These are phyloP conservation scores for Drosophila nigricruria DNA, from an alignment of 2,888 invertebrate species.

Conservation along the genomic window DNA sequence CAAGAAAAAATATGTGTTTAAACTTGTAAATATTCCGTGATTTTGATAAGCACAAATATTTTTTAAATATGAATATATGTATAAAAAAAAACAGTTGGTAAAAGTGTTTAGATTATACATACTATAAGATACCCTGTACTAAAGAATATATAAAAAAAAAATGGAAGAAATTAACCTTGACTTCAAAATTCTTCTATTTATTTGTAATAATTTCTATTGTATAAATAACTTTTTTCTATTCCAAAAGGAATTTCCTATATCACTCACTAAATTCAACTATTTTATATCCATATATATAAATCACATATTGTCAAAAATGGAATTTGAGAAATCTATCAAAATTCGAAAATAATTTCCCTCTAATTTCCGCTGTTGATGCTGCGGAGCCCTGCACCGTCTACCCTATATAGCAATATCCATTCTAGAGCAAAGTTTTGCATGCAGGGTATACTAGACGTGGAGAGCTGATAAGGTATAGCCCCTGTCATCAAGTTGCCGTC, in stretches of 20 bases:
- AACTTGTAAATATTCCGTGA: conserved; percentile 5
- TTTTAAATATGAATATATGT: background rate
- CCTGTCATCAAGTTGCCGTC: background rate
- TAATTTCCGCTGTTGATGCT: background rate
- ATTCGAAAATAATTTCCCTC: background rate
- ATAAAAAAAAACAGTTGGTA: background rate
- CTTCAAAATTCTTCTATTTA: background rate
- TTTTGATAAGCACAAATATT: conserved; percentile 9
- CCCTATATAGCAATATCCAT: background rate
- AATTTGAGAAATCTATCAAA: background rate
- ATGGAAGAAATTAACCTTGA: background rate
- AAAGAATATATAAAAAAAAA: too few species aligned
- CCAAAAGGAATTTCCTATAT: background rate
- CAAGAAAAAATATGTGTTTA: background rate
- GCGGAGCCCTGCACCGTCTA: background rate
- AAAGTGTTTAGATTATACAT: background rate
- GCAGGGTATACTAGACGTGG: background rate
- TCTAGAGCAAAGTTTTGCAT: background rate
- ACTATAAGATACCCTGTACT: background rate
- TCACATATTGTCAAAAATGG: background rate
- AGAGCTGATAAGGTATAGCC: conserved; percentile 33
- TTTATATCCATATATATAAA: background rate
- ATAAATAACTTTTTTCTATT: background rate
- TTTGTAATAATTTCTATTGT: background rate
- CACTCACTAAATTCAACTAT: too few species aligned